Base-by-base conservation (phyloP, 1,140 invertebrate species). In the Amyelois transitella region DNA sequence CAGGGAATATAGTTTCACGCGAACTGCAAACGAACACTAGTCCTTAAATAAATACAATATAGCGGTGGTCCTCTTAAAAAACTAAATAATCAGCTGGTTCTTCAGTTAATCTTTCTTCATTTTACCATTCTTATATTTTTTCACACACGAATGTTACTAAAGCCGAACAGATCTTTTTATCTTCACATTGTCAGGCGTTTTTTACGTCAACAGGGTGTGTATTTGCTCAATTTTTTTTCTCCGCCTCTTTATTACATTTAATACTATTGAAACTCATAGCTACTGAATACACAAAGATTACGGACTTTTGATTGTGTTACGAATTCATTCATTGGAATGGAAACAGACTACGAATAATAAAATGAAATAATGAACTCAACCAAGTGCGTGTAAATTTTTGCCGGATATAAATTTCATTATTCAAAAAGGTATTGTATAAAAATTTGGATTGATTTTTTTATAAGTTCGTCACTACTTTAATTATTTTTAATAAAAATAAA, bases 231-330 rank as follows among this genome's bases (percentile, higher is more conserved):
- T 18, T 54, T 53, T 51, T 49, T 43, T 57, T 56, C 14, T 28
- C 53, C 28, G 43, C 32, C 53, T 22, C 54, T 66, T 62, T 60
- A 60, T 52, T 51, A 51, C 48, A 24, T 55, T 58, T 58, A 20
- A 59, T 58, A 38, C 51, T 54, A 58, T 60, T 52, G 24, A 49
- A 58, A 61, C 52, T 67, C 52, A 56, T 58, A 60, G 51, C 22
- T 32, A 45, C 20, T 60, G 38, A 59, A 58, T 54, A 60, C 53
- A 61, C 55, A 60, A 60, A 61, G 62, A 64, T 62, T 59, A 67
- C 52, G 55, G 58, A 57, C 58, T 58, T 67, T 55, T 47, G 43
- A 62, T 60, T 66, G 51, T 62, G 48, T 22, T 51, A 18, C 47
- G 25, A 49, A 54, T 54, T 60, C 54, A 57, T 51, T 57, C 55